Evolutionary conservation across 2,797 vertebrate genomes (phyloP).

Genomic region (Epinephelus malabaricus): DNA sequence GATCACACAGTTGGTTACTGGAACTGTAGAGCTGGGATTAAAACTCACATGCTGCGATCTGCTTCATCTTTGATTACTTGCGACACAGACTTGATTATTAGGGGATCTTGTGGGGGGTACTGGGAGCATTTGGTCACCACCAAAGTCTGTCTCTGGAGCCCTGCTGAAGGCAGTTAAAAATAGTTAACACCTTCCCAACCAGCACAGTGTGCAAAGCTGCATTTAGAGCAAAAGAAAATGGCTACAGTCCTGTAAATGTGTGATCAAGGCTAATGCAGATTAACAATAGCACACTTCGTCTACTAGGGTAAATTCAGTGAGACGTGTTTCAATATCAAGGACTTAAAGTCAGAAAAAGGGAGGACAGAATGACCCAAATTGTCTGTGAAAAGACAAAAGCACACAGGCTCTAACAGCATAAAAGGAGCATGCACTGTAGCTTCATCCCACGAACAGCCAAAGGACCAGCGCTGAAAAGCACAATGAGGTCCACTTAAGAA

Average conservation of each 20-base stretch:
- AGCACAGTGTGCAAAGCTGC: background rate
- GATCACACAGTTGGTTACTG: conserved; percentile 3
- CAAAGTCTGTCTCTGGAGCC: too few species aligned
- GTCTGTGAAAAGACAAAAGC: conserved; percentile 5
- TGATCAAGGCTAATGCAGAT: conserved; percentile 11
- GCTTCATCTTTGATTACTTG: too few species aligned
- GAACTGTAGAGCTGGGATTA: background rate
- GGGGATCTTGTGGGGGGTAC: too few species aligned
- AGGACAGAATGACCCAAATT: conserved; percentile 11
- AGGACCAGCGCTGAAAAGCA: conserved; percentile 1
- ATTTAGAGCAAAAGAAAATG: conserved; percentile 10
- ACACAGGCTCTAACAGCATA: conserved; percentile 1
- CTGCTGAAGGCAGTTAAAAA: too few species aligned
- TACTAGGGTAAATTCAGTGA: background rate
- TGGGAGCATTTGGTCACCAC: too few species aligned
- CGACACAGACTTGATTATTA: too few species aligned
- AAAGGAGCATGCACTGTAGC: conserved; percentile 1
- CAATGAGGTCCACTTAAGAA: background rate
- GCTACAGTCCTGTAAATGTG: background rate
- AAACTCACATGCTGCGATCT: background rate
- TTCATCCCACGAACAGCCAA: background rate
- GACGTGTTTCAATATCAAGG: background rate
- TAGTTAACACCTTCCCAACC: too few species aligned
- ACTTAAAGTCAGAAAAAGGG: background rate
- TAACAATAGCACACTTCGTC: background rate